Evolutionary conservation across 2,888 invertebrate genomes (phyloP), one percentile per base, ranked within the genome.

Genomic region (Amblyteles armatorius): DNA sequence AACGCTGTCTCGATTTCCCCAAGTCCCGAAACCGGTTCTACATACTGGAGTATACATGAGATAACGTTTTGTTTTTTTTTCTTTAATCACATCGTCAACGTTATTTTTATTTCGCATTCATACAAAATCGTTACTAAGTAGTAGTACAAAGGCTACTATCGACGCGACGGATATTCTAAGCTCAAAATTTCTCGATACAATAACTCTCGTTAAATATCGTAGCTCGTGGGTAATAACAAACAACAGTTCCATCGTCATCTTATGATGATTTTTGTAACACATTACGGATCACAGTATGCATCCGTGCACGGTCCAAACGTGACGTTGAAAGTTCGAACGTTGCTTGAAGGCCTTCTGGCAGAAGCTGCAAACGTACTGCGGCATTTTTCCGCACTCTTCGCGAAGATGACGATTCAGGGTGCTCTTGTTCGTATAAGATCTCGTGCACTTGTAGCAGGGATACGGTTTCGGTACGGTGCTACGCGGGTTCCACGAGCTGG

Each of bases 341-440:
- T 93, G 92, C 76, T 92, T 91, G 86, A 91, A 90, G 33, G 90
- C 88, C 83, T 90, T 91, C 2, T 89, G 86, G 83, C 94, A 94
- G 79, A 90, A 90, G 44, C 88, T 90, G 86, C 94, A 94, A 16
- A 90, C 78, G 82, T 92, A 91, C 74, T 92, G 91, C 2, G 94
- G 93, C 44, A 87, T 71, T 82, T 92, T 92, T 13, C 93, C 93
- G 76, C 94, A 94, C 79, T 94, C 94, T 82, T 92, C 91, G 16
- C 92, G 89, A n/a, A 92, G 88, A 84, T 94, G 94, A 22, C 94
- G 92, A 76, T 91, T 91, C 76, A 94, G 89, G 82, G 97, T 97
- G 90, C 97, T 96, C 92, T 96, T 97, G 94, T 97, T 92, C 22
- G 88, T 87, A 80, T 93, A 93, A 26, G 91, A 90, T 82, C 90